Percentiles rank a stretch among this genome's conserved stretches.
phyloP scores from a whole-genome alignment of 2,797 vertebrate genomes.

The Podarcis lilfordi region DNA sequence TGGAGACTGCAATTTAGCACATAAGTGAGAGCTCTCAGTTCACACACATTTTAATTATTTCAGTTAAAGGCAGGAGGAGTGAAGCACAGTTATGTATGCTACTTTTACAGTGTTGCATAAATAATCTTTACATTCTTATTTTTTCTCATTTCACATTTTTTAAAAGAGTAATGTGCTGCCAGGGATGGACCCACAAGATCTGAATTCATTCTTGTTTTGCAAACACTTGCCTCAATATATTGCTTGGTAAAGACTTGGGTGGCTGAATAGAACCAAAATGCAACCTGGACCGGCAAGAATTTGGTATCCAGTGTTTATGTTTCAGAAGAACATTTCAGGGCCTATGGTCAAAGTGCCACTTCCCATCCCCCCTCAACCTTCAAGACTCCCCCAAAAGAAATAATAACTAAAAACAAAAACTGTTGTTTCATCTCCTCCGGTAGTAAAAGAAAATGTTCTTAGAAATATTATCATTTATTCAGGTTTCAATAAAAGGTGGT shows the following conservation, averaged over 20 bases:
- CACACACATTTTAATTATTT: constrained; percentile 4
- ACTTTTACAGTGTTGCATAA: not conserved
- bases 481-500: not conserved
- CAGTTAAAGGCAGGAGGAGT: not conserved
- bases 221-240: no score
- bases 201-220: no score
- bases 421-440: not conserved
- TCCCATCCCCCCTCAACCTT: no score
- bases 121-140: not conserved
- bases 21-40: not conserved
- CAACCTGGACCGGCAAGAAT: not conserved
- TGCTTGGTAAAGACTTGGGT: not conserved
- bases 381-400: not conserved
- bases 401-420: not conserved
- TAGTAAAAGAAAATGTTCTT: not conserved
- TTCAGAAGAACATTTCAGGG: not conserved
- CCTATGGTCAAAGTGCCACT: not conserved
- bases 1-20: not conserved
- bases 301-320: not conserved
- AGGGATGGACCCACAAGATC: no score
- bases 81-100: not conserved
- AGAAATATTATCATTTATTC: not conserved
- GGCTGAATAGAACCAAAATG: not conserved
- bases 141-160: not conserved
- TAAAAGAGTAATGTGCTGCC: not conserved